Evolutionary conservation across 1,140 invertebrate genomes (phyloP), one percentile per base, ranked within the genome.

Genomic region (Meloidogyne exigua): DNA sequence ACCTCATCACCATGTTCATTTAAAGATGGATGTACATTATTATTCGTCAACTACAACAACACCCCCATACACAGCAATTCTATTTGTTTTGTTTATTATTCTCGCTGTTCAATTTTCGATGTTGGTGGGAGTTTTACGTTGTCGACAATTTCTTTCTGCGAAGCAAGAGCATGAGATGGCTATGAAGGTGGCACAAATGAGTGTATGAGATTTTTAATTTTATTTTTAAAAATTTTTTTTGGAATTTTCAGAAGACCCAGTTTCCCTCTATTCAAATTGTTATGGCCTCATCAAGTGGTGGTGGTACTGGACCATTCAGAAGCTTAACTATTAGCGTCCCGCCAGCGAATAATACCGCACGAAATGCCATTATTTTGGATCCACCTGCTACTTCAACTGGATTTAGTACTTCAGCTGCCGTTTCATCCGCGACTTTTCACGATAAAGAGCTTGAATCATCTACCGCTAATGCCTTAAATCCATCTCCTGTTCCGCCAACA

Each of bases 161-260:
- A 82, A 82, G 28, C 23, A 69, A 13, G 26, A 81, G 39, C 80
- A 81, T 66, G 82, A 79, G 42, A 68, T 81, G 77, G 82, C 83
- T 25, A 64, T 81, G 49, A 80, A 84, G 49, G 80, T 81, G 4
- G 80, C 80, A 25, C 70, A 81, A 49, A 78, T 72, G 42, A 83
- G 81, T 39, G 80, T 81, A 81, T 78, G 71, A 81, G 10, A 12
- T 25, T 23, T 32, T 69, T 13, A n/a, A 32, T 7, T 68, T 36
- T 5, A 68, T 42, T 32, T 44, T 39, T 28, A 63, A 57, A 49
- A 68, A 32, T n/a, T 26, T 28, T 44, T 23, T 69, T 63, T 57
- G 15, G n/a, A 21, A 5, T 78, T 44, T 79, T 70, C 10, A 79
- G 77, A 64, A 68, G 26, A 68, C 32, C 2, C 32, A 79, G 36